These are phyloP conservation scores for Columba livia DNA, from an alignment of 2,113 vertebrate genomes.

Conservation along the genomic window DNA sequence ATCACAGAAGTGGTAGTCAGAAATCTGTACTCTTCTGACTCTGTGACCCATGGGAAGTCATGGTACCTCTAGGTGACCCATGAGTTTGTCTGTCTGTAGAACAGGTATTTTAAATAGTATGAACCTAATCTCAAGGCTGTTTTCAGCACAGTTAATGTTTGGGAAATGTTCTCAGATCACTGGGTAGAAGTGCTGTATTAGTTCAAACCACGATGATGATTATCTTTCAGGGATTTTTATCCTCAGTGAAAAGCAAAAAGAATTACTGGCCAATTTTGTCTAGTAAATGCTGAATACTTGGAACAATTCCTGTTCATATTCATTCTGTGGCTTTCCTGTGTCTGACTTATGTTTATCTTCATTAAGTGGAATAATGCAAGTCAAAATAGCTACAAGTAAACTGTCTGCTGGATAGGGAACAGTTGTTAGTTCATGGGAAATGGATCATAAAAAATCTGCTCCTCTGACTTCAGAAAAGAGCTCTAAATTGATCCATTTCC, in stretches of 20 bases:
- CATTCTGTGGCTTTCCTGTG: constrained; percentile 65
- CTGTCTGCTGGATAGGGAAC: constrained; percentile 59
- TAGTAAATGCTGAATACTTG: constrained; percentile 61
- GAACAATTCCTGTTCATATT: constrained; percentile 31
- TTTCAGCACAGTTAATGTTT: constrained; percentile 2
- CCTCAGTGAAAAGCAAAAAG: constrained; percentile 42
- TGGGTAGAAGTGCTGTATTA: constrained; percentile 34
- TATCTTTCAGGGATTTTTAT: constrained; percentile 58
- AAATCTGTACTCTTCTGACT: neutral
- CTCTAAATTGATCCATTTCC: constrained; percentile 51
- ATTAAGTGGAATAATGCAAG: constrained; percentile 69
- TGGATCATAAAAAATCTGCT: constrained; percentile 45
- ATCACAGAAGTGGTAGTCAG: neutral
- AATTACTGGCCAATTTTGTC: constrained; percentile 60
- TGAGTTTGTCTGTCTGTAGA: constrained; percentile 8
- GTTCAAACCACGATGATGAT: constrained; percentile 50
- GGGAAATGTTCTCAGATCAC: constrained; percentile 25
- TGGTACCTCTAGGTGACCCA: neutral
- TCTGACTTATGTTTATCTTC: constrained; percentile 69
- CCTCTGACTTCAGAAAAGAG: constrained; percentile 44
- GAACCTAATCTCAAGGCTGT: neutral
- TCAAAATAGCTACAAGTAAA: constrained; percentile 71
- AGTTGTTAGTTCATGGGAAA: constrained; percentile 65
- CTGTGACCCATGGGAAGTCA: neutral
- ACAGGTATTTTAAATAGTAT: constrained; percentile 32